phyloP scores from a whole-genome alignment of 2,888 invertebrate genomes.

The Chrysotoxum bicinctum region DNA sequence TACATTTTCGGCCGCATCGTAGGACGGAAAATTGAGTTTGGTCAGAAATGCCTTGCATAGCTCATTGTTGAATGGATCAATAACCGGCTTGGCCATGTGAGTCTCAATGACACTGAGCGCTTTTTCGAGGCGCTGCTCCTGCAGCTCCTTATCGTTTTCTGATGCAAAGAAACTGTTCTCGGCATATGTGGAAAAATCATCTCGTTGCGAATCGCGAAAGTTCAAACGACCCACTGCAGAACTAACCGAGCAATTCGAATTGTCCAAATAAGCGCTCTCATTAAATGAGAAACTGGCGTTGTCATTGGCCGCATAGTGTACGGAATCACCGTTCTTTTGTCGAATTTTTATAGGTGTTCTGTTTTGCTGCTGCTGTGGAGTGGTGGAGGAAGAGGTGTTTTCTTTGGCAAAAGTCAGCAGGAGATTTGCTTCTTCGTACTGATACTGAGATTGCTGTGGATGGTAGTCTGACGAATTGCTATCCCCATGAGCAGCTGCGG shows the following conservation, averaged over 20 bases:
- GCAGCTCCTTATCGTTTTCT: constrained; percentile 80
- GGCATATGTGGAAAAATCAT: constrained; percentile 80
- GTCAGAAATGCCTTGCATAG: constrained; percentile 87
- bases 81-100: constrained; percentile 80
- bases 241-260: constrained; percentile 79
- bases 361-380: constrained; percentile 67
- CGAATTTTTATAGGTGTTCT: constrained; percentile 60
- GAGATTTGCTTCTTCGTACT: constrained; percentile 75
- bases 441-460: constrained; percentile 66
- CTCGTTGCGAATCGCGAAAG: constrained; percentile 77
- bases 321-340: constrained; percentile 66
- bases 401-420: constrained; percentile 74
- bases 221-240: constrained; percentile 78
- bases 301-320: constrained; percentile 78
- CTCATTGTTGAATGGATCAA: constrained; percentile 92
- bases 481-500: constrained; percentile 76
- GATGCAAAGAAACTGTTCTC: constrained; percentile 81
- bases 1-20: constrained; percentile 83
- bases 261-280: constrained; percentile 78
- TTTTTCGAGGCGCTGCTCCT: constrained; percentile 79
- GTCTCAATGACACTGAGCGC: constrained; percentile 79
- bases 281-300: constrained; percentile 80
- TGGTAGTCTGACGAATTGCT: constrained; percentile 77
- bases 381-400: constrained; percentile 60
- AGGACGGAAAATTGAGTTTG: constrained; percentile 88